phyloP scores from a whole-genome alignment of 2,888 invertebrate species.

The Orthosia cruda region DNA sequence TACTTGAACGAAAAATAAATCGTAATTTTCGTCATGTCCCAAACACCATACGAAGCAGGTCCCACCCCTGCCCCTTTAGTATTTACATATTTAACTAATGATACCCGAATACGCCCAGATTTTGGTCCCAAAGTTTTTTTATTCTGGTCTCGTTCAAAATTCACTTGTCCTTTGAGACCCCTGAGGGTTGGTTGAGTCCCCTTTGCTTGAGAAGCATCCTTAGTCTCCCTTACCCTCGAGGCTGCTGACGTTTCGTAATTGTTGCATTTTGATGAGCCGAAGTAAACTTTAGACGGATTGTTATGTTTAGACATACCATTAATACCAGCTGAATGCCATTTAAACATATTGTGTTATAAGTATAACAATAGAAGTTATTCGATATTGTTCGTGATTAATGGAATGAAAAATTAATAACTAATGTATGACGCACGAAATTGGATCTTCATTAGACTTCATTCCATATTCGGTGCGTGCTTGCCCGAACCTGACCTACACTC shows the following conservation, averaged over 20 bases:
- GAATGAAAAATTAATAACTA: conserved; percentile 6
- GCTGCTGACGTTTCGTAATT: conserved; percentile 11
- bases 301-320: background rate
- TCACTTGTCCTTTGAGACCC: conserved; percentile 30
- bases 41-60: too few species aligned
- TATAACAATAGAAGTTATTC: background rate
- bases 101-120: conserved; percentile 2
- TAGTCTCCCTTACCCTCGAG: background rate
- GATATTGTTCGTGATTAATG: background rate
- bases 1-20: too few species aligned
- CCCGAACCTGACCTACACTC: conserved; percentile 50
- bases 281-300: background rate
- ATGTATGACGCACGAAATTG: conserved; percentile 20
- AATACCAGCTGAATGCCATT: background rate
- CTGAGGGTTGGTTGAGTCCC: conserved; percentile 26
- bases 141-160: conserved; percentile 53
- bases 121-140: conserved; percentile 16
- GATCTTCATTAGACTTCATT: conserved; percentile 17
- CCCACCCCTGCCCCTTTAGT: too few species aligned
- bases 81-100: conserved; percentile 14
- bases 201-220: conserved; percentile 20
- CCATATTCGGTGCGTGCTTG: conserved; percentile 36
- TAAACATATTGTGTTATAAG: background rate
- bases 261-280: conserved; percentile 11
- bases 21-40: too few species aligned